Evolutionary conservation across 2,797 vertebrate genomes (phyloP), one percentile per base, ranked within the genome.

Genomic region (Chromis chromis): DNA sequence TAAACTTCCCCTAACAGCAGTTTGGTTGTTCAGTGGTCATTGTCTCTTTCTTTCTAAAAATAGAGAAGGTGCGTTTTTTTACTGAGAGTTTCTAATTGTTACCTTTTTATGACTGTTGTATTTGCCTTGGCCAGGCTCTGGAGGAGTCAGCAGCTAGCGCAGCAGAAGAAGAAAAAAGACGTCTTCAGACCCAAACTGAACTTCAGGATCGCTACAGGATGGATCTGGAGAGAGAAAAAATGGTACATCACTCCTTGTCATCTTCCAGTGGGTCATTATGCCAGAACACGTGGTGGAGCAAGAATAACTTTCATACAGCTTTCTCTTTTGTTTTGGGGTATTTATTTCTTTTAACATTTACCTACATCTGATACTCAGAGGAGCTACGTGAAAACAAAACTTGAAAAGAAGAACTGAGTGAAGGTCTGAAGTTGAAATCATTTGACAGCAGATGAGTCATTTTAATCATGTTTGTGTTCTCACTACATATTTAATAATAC

Each of bases 181-280:
- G 97, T 10, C 95, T 97, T 63, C 95, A 97, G 91, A 98, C 96
- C 40, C 97, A 98, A 68, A 93, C 93, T 0, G 96, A 99, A 33
- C 93, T 99, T 2, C 97, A 99, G 88, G 96, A 98, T 80, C 94
- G 95, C 40, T 98, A 97, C 95, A 95, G 85, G 84, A 82, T 88
- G 28, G 98, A 99, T 86, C 94, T 99, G 86, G 97, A 98, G 89
- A 95, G 95, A 76, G 98, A 99, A 88, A 97, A 98, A 88, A 93
- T 94, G 93, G 98, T 98, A 92, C 65, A 86, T 81, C 9, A 12
- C 6, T 42, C 4, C 8, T 50, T 0, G 0, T 52, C 39, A 31
- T 36, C 28, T 12, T 46, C 22, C 9, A 3, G 4, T 0, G 7
- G 49, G 4, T 14, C 3, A 6, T 31, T 42, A 27, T 5, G 0